Base-by-base conservation (phyloP, 1,140 invertebrate genomes). In the Oncopodura yosiiana region DNA sequence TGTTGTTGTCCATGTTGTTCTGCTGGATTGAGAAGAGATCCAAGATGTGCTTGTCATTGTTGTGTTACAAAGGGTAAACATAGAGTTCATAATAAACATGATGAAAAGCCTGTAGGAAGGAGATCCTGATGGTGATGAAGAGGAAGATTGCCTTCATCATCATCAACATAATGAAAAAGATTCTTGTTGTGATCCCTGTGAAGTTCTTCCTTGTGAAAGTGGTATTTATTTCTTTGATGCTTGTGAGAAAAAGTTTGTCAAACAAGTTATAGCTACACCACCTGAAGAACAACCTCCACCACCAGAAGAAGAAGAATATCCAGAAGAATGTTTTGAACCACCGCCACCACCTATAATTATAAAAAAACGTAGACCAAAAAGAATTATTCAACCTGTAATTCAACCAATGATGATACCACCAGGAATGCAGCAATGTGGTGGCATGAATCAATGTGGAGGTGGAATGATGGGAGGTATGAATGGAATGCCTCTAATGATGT, bases 51-150 rank as follows among this genome's bases (percentile, higher is more conserved):
- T 18, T 56, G 54, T 16, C 8, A 18, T 6, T 55, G 53, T 42
- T 55, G 53, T 29, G 9, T 19, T 8, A 21, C 16, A n/a, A 42
- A 29, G 18, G 53, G 53, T 0, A 3, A 0, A 0, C 34, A 26
- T 8, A 39, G 53, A 23, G 24, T n/a, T 8, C 42, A 23, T 14
- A 49, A 42, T 51, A 30, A 30, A 3, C 37, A 36, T 36, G 54
- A 56, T 32, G 54, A 56, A 45, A 50, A 37, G 21, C 54, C 54
- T 2, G 54, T 56, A 2, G 54, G 54, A 6, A 49, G 34, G 27
- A 50, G 34, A 56, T 36, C 38, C 54, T 8, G 14, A 36, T 45
- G 9, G 19, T 41, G 19, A 3, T 18, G 14, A 50, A 38, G 24
- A 37, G 38, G 3, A 37, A 26, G 9, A 14, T 23, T 16, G 46